Evolutionary conservation across 2,888 invertebrate genomes (phyloP), one percentile per base, ranked within the genome.

Genomic region (Pachycephus smyrnensis): DNA sequence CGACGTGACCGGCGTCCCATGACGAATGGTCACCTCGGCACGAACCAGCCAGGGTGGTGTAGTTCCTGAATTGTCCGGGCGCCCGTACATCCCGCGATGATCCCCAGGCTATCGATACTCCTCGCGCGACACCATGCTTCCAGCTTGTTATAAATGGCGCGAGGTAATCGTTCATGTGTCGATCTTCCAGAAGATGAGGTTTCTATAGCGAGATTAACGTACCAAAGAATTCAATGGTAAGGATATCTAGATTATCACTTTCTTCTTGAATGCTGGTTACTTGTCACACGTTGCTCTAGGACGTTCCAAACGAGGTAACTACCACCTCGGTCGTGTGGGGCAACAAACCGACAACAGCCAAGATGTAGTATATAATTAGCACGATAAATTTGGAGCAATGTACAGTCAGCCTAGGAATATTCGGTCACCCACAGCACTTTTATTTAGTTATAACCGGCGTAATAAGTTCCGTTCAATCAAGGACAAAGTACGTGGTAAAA

Each of bases 41-140:
- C 93, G 95, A 85, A 95, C 94, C 68, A 94, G 93, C 95, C 95
- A 95, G 87, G 95, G 94, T 82, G 94, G 94, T 35, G 93, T 92
- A 69, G 92, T 81, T 83, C 92, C 92, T 75, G 84, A 74, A 75
- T 81, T 80, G 33, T 73, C 69, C 30, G 76, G 31, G 11, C 75
- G 78, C 1, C 31, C 69, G 69, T 76, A 75, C 81, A 79, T 79
- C 33, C 68, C 73, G 68, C 31, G 69, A 75, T 30, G 55, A 73
- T 76, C 73, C 23, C 55, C 55, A 55, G 55, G 55, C 23, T 73
- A 55, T 23, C 55, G 55, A 23, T 55, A 55, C 23, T 23, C 55
- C 55, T 55, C 55, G 55, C 9, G 55, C 55, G 55, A 23, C 55
- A 23, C 55, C 55, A 55, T 55, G 55, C 55, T 23, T 55, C 55